Evolutionary conservation across 2,797 vertebrate genomes (phyloP), one percentile per base, ranked within the genome.

Genomic region (Sarcophilus harrisii): DNA sequence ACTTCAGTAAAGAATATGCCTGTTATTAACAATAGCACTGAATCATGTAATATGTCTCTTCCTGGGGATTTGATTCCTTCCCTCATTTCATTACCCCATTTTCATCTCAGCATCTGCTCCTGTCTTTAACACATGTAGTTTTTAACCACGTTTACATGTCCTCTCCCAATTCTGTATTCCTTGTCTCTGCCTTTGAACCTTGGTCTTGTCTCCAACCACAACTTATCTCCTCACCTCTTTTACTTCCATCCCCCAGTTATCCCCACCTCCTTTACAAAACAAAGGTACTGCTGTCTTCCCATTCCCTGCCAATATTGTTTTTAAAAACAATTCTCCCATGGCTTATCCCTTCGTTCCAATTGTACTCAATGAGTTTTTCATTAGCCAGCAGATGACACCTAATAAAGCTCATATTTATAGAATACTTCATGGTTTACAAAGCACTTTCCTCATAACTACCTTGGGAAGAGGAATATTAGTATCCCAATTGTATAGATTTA

Each of bases 311-410:
- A 29, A 4, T 55, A 30, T 12, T 93, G 32, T n/a, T 81, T n/a
- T 92, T 66, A 60, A 52, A 29, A 3, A 16, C 6, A n/a, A 62
- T 57, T 94, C 94, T 59, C 29, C 45, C 4, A 2, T 24, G 45
- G 59, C 62, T 62, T 66, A 89, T 28, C 58, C 73, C 60, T 66
- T n/a, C 66, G 93, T 4, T 12, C 55, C 32, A 90, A 9, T 2
- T 57, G 38, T 52, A 32, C 32, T 57, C 58, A 90, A 32, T 57
- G 38, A 93, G 32, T 9, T 87, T 96, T 93, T 73, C 90, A 90
- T 60, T 66, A 90, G 93, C 91, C 66, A 21, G 90, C 55, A 90
- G 91, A 90, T 92, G 58, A n/a, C 32, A n/a, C 62, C 13, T 91
- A 66, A 94, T 92, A 66, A 66, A 66, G 4, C 14, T n/a, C 14